phyloP scores from a whole-genome alignment of 2,797 vertebrate genomes.

The Rhynchonycteris naso region DNA sequence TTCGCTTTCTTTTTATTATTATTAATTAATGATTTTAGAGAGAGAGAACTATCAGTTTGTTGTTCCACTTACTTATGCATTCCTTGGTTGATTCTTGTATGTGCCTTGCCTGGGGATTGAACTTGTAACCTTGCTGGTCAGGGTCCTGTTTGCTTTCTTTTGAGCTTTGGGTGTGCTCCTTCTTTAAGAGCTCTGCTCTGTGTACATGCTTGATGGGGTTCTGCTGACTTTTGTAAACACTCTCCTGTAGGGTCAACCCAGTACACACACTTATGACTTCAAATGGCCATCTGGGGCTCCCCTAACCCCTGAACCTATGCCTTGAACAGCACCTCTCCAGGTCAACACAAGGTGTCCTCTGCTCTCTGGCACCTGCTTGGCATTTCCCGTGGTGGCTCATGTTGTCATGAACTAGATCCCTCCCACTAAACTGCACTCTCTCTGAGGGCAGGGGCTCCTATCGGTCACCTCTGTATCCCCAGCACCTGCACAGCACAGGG shows the following conservation, averaged over 20 bases:
- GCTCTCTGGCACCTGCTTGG: not conserved
- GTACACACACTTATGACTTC: not conserved
- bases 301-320: not conserved
- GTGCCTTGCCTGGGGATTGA: no score
- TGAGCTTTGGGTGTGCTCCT: not conserved
- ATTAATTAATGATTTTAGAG: no score
- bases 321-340: not conserved
- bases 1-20: not conserved
- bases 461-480: not conserved
- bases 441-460: not conserved
- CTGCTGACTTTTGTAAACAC: constrained; percentile 1
- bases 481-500: not conserved
- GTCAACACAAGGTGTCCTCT: not conserved
- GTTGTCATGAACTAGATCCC: not conserved
- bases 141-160: not conserved
- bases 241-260: not conserved
- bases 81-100: no score
- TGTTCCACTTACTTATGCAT: no score
- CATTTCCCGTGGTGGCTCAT: not conserved
- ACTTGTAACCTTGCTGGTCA: no score
- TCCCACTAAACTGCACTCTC: not conserved
- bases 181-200: not conserved
- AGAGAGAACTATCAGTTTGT: no score
- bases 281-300: not conserved
- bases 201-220: not conserved